Base-by-base conservation (phyloP, 2,888 invertebrate genomes). In the Acanthosepion lycidas region DNA sequence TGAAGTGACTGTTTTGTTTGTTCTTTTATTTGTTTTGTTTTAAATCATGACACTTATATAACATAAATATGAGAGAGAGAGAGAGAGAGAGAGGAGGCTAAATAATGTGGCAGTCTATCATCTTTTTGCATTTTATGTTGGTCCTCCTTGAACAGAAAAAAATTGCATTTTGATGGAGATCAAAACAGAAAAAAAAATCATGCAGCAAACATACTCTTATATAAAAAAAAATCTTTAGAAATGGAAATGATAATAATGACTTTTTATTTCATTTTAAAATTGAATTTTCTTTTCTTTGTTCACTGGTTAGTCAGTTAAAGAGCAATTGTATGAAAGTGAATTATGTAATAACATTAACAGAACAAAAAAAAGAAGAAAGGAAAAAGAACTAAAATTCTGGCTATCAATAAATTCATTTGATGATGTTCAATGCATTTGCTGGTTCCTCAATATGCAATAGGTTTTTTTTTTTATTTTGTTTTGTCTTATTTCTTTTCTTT, bases 31-130 rank as follows among this genome's bases (percentile, higher is more conserved):
- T 12, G 20, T 59, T 59, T 59, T 20, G 20, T 59, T 59, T 59
- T 20, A 59, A 59, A 59, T 59, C 59, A 59, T 33, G 78, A 78
- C n/a, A 78, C 8, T 6, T 23, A 26, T 26, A 26, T 78, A 15
- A 78, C n/a, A 78, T 78, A 78, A n/a, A 78, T 78, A n/a, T n/a
- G 78, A 78, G 78, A 78, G 78, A 78, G 78, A 78, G 78, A 78
- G 78, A 78, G 78, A 78, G 78, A 78, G 78, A 78, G 78, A 78
- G 78, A 78, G 78, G 33, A 78, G n/a, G n/a, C 78, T 78, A n/a
- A 59, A 59, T 59, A 59, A n/a, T 78, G 33, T 78, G 78, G 78
- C 78, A 78, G n/a, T 78, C 15, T 33, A n/a, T 78, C 33, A 18
- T 9, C 78, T 78, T 78, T 78, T 78, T 78, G 78, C 78, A 33